A percentile compares a stretch with the other conserved stretches of the same genome.
Evolutionary conservation across 2,797 vertebrate species (phyloP).

Genomic region (Molothrus aeneus): DNA sequence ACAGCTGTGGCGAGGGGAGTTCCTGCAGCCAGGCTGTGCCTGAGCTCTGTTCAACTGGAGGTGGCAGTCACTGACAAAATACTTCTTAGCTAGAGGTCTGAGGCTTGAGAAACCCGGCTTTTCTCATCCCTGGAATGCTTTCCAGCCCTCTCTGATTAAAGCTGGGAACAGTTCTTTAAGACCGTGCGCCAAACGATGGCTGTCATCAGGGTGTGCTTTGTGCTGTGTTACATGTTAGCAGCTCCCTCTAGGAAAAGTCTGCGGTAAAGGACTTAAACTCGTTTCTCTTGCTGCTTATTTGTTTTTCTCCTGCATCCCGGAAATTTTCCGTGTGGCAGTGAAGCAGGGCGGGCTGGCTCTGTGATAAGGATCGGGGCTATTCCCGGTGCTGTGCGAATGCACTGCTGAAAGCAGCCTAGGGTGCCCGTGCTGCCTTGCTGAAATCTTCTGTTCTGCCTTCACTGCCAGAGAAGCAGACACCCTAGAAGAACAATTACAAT

Average conservation of each 20-base stretch:
- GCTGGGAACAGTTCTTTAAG: not conserved
- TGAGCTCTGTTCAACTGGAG: not conserved
- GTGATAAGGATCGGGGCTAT: not conserved
- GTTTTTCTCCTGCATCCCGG: not conserved
- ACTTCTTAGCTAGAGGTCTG: not conserved
- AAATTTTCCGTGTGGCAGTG: not conserved
- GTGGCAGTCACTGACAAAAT: not conserved
- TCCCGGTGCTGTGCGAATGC: not conserved
- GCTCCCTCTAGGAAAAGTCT: not conserved
- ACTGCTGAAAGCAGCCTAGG: not conserved
- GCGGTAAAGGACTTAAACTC: not conserved
- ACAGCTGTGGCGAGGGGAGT: accelerated
- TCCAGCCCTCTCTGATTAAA: not conserved
- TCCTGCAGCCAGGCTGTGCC: accelerated
- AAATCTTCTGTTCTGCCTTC: not conserved
- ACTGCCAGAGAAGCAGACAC: not conserved
- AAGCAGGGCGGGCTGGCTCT: not conserved
- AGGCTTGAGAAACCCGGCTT: not conserved
- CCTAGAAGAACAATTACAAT: not conserved
- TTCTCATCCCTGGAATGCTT: not conserved
- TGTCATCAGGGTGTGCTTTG: not conserved
- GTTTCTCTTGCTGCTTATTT: not conserved
- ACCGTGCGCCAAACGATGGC: not conserved
- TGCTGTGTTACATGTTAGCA: not conserved
- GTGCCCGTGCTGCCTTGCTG: not conserved